Conservation (phyloP, 2,797 vertebrate genomes). For the Limnodromus scolopaceus region DNA sequence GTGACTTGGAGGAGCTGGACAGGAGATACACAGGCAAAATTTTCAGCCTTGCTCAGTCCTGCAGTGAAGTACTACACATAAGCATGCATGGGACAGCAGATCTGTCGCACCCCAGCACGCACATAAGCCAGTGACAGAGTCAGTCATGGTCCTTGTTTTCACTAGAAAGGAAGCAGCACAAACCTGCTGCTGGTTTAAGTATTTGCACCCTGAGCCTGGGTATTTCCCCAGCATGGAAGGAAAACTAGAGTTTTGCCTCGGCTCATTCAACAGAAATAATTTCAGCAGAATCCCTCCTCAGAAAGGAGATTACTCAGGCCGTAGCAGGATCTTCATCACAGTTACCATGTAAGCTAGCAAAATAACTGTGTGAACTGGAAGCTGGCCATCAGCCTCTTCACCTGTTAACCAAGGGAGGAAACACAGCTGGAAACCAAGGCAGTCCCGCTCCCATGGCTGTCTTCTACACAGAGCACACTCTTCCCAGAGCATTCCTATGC, state of each 20-base stretch:
- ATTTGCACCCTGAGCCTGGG: background rate
- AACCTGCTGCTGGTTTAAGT: background rate
- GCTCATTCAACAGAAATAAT: background rate
- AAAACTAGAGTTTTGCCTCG: background rate
- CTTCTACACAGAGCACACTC: background rate
- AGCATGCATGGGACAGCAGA: background rate
- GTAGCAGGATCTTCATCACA: background rate
- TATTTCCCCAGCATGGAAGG: background rate
- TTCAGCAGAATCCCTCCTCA: background rate
- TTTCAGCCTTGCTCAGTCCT: background rate
- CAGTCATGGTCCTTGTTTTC: background rate
- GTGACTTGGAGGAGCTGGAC: background rate
- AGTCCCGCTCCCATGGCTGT: background rate
- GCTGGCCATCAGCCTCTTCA: background rate
- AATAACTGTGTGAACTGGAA: background rate
- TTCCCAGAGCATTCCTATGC: background rate
- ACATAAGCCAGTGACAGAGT: background rate
- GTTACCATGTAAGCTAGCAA: background rate
- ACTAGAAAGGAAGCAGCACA: background rate
- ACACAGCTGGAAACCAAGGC: background rate
- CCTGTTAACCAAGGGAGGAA: background rate
- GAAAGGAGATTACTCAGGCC: background rate
- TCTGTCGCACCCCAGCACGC: background rate
- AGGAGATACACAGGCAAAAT: background rate
- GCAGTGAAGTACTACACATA: background rate